These are phyloP conservation scores for Amaurobius ferox DNA, from an alignment of 2,888 invertebrate genomes.

Conservation along the genomic window DNA sequence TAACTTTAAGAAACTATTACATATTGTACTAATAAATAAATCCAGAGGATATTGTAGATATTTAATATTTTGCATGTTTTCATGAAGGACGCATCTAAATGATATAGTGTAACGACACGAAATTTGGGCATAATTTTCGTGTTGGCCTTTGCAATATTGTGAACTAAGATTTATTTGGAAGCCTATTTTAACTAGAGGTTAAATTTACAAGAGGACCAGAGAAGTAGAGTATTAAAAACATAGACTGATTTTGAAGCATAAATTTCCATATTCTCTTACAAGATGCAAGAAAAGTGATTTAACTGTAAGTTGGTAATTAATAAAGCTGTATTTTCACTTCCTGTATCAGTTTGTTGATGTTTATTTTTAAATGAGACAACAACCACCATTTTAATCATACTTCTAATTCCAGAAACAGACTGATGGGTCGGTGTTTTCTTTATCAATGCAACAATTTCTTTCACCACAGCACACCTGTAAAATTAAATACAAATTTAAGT, in stretches of 20 bases:
- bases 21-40: too few species aligned
- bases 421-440: too few species aligned
- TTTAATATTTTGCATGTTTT: too few species aligned
- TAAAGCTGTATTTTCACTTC: slow-evolving; percentile 67
- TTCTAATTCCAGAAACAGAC: too few species aligned
- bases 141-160: background rate
- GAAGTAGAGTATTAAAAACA: background rate
- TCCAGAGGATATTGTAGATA: too few species aligned
- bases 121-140: background rate
- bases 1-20: too few species aligned
- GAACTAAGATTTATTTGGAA: background rate
- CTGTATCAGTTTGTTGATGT: background rate
- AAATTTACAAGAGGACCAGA: background rate
- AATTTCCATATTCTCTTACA: slow-evolving; percentile 15
- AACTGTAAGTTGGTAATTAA: slow-evolving; percentile 46
- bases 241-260: background rate
- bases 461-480: too few species aligned
- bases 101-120: background rate
- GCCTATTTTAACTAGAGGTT: background rate
- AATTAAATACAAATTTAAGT: too few species aligned
- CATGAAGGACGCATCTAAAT: background rate
- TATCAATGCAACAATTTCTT: too few species aligned
- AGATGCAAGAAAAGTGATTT: background rate
- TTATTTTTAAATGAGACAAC: too few species aligned
- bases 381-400: too few species aligned